Percentiles rank a stretch among this genome's conserved stretches.
Conservation (phyloP, 1,140 invertebrate species). For the Brachionus manjavacas region DNA sequence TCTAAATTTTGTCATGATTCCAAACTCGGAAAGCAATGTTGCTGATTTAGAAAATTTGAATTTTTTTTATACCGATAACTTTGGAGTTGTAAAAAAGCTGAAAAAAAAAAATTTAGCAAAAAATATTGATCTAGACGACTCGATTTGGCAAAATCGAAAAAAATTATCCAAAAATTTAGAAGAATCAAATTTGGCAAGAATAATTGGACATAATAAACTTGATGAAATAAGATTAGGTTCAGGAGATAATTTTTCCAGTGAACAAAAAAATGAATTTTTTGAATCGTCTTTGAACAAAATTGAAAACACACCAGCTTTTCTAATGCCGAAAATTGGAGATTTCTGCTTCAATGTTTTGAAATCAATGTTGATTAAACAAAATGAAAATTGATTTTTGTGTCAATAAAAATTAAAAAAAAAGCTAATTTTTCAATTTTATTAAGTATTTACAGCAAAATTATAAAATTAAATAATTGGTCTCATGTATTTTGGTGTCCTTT, state of each 20-base stretch:
- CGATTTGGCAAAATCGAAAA: constrained; percentile 4
- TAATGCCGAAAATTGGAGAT: constrained; percentile 2
- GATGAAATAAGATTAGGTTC: neutral
- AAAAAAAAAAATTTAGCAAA: neutral
- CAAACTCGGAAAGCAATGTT: neutral
- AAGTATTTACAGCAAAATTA: too few relatives aligned
- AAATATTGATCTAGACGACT: neutral
- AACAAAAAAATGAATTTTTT: constrained; percentile 5
- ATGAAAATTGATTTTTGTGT: neutral
- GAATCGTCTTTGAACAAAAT: constrained; percentile 4
- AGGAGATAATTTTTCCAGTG: neutral
- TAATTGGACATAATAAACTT: neutral
- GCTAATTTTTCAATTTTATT: neutral
- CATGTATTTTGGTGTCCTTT: too few relatives aligned
- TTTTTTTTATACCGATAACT: constrained; percentile 11
- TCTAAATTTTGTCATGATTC: neutral
- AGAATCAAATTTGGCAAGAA: constrained; percentile 21
- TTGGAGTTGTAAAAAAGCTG: neutral
- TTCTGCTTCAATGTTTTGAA: constrained; percentile 1
- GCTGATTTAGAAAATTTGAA: neutral
- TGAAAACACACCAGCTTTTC: constrained; percentile 34
- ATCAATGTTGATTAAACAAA: constrained; percentile 12
- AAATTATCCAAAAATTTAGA: neutral
- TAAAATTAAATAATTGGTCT: too few relatives aligned
- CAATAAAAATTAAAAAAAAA: neutral